Evolutionary conservation across 2,113 vertebrate species (phyloP).

Genomic region (Rhinichthys klamathensis): DNA sequence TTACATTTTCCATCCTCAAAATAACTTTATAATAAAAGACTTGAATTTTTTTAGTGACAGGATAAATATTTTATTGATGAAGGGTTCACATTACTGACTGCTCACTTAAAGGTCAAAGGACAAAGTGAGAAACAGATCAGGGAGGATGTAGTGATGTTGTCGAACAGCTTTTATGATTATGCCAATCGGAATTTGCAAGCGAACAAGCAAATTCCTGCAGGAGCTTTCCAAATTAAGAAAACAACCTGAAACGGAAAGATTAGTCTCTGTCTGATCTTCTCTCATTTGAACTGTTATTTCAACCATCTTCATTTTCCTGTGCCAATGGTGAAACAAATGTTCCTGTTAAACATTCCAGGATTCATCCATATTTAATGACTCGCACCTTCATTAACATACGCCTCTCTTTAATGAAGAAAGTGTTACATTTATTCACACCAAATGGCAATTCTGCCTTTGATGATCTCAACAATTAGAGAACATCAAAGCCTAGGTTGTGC

Average conservation of each 20-base stretch:
- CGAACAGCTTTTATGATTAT: not conserved
- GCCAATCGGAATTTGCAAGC: not conserved
- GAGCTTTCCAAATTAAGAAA: conserved; percentile 42
- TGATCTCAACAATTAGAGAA: conserved; percentile 96
- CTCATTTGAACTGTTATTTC: conserved; percentile 69
- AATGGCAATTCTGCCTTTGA: conserved; percentile 95
- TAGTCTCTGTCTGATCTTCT: conserved; percentile 50
- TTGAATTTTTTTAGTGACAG: not conserved
- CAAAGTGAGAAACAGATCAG: not conserved
- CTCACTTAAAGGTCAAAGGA: conserved; percentile 5
- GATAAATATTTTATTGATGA: not conserved
- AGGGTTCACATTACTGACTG: not conserved
- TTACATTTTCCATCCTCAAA: not conserved
- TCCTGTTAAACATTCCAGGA: conserved; percentile 90
- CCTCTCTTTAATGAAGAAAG: conserved; percentile 82
- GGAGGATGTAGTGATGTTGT: not conserved
- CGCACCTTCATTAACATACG: conserved; percentile 91
- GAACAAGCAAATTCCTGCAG: conserved; percentile 23
- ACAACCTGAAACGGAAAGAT: conserved; percentile 42
- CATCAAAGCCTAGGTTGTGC: conserved; percentile 96
- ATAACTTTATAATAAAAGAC: conserved; percentile 1
- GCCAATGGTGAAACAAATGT: conserved; percentile 92
- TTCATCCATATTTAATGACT: conserved; percentile 96
- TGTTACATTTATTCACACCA: conserved; percentile 94
- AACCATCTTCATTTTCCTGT: conserved; percentile 79